Base-by-base conservation (phyloP, 2,888 invertebrate species). In the Sicus ferrugineus region DNA sequence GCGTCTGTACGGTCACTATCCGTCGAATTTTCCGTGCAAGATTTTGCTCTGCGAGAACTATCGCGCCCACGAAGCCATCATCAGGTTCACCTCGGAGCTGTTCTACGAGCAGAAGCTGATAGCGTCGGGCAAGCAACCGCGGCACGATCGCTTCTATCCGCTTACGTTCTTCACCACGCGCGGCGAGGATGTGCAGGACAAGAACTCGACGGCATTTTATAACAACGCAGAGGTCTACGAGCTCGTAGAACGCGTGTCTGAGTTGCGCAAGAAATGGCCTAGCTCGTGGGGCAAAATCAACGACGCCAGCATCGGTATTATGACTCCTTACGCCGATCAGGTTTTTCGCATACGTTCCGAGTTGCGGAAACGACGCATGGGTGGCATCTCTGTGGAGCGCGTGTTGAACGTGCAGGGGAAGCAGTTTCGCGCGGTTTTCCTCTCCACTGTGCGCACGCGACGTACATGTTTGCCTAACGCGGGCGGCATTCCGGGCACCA, bases 381-480 rank as follows among this genome's bases (percentile, higher is more conserved):
- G 89, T 73, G 90, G 91, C 69, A 91, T 94, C 56, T 92, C 92
- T 14, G 94, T 94, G 2, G 94, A 94, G 80, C 86, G 94, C 70
- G 93, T 94, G 3, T 86, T 93, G 14, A 94, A 94, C 84, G 93
- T 94, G 0, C 94, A 94, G 86, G 94, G 94, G 80, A 95, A 94
- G 80, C 94, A 95, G 84, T 95, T 94, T 81, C 88, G 93, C 9
- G 93, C 91, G 0, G 90, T 95, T 62, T 91, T 95, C 78, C 86
- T 95, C 70, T 93, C 93, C 48, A 93, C 93, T 0, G 86, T 86
- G 28, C 88, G 91, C 67, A 94, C 93, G 6, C 87, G 92, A 42
- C 88, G 90, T 71, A 93, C 93, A 1, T 93, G 93, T 80, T 75
- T 87, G 76, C 84, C 88, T 66, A 72, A 23, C 63, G 64, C 69